Evolutionary conservation across 2,888 invertebrate genomes (phyloP).

Genomic region (Phlogophora meticulosa): DNA sequence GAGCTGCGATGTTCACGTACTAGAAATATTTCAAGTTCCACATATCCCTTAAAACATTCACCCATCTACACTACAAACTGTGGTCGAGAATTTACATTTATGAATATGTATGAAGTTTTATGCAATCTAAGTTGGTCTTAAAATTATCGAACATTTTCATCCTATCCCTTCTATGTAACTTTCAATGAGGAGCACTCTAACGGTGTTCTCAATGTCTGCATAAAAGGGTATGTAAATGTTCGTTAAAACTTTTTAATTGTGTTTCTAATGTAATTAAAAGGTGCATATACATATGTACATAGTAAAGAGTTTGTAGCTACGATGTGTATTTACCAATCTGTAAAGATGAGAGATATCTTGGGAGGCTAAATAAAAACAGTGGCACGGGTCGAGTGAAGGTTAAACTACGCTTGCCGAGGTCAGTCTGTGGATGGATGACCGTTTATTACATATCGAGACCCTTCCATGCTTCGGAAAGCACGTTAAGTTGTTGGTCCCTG

Average conservation of each 20-base stretch:
- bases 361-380: too few species aligned
- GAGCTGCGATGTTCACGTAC: too few species aligned
- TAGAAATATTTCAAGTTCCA: constrained; percentile 5
- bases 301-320: not conserved
- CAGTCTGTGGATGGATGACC: too few species aligned
- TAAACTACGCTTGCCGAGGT: too few species aligned
- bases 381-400: too few species aligned
- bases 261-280: constrained; percentile 19
- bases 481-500: too few species aligned
- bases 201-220: constrained; percentile 18
- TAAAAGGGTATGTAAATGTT: constrained; percentile 29
- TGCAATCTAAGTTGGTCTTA: constrained; percentile 44
- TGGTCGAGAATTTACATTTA: constrained; percentile 7
- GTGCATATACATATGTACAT: not conserved
- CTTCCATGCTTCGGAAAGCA: too few species aligned
- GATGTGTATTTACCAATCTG: not conserved
- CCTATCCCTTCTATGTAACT: constrained; percentile 10
- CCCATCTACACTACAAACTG: constrained; percentile 3
- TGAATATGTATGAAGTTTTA: constrained; percentile 42
- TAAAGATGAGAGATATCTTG: not conserved
- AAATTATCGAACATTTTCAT: constrained; percentile 43
- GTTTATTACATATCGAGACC: too few species aligned
- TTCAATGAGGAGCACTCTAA: constrained; percentile 28
- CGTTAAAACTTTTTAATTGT: constrained; percentile 52
- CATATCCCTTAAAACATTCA: constrained; percentile 24